These are phyloP conservation scores for Platycercus adscitus DNA, from an alignment of 2,113 vertebrate species.

Conservation along the genomic window DNA sequence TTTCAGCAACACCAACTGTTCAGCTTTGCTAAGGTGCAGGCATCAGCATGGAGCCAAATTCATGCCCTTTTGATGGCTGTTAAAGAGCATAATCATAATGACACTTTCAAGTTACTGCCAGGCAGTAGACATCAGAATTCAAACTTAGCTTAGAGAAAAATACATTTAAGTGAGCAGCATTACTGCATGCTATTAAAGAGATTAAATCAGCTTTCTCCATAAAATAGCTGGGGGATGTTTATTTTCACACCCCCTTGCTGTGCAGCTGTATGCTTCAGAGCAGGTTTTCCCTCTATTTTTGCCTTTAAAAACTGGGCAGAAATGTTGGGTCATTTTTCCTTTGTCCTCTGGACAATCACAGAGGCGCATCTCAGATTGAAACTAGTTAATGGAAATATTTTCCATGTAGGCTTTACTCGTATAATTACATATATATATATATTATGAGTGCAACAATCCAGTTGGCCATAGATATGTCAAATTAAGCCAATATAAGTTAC, in stretches of 20 bases:
- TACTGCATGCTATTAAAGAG: neutral
- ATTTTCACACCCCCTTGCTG: neutral
- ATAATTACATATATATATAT: neutral
- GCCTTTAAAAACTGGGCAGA: neutral
- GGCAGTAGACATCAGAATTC: neutral
- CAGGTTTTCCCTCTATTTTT: neutral
- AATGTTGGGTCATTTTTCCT: neutral
- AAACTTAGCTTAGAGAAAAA: neutral
- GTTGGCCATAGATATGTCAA: neutral
- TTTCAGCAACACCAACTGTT: neutral
- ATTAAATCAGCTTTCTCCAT: neutral
- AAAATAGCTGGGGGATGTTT: neutral
- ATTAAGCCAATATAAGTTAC: slow-evolving; percentile 40
- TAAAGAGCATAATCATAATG: neutral
- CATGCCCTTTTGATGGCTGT: neutral
- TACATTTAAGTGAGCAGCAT: neutral
- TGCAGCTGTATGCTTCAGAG: neutral
- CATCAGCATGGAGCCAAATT: neutral
- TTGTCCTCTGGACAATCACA: neutral
- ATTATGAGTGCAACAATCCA: neutral
- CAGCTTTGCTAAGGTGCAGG: neutral
- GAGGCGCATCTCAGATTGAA: neutral
- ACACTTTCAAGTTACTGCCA: neutral
- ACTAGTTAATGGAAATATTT: neutral
- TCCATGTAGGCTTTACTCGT: neutral